phyloP scores from a whole-genome alignment of 2,888 invertebrate genomes.

The Caenorhabditis panamensis region DNA sequence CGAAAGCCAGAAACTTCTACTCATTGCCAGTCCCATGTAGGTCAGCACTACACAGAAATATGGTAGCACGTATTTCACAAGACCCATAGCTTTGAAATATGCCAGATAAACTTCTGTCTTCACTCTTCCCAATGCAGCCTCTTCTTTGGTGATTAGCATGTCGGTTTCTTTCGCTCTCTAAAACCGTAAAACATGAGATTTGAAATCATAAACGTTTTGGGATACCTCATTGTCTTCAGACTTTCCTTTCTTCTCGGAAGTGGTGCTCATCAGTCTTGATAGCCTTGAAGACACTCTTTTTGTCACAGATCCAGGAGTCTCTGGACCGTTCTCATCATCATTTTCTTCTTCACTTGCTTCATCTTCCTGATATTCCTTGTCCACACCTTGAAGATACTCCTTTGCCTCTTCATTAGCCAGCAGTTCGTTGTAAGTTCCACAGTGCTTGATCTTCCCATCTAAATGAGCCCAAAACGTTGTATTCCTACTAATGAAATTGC shows the following conservation, averaged over 20 bases:
- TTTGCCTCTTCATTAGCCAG: constrained; percentile 61
- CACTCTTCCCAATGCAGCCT: constrained; percentile 77
- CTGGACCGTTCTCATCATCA: constrained; percentile 30
- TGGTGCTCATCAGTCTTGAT: constrained; percentile 23
- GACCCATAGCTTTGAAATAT: constrained; percentile 78
- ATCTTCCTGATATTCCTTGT: constrained; percentile 32
- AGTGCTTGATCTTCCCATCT: constrained; percentile 70
- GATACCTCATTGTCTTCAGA: constrained; percentile 32
- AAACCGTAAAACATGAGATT: too few species aligned
- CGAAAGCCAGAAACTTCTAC: constrained; percentile 78
- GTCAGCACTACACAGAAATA: constrained; percentile 53
- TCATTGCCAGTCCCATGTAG: constrained; percentile 72
- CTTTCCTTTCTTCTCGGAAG: constrained; percentile 34
- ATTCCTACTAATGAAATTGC: too few species aligned
- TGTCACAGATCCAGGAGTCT: constrained; percentile 19
- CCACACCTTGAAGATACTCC: constrained; percentile 65
- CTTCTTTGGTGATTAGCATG: constrained; percentile 74
- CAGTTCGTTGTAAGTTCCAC: constrained; percentile 68
- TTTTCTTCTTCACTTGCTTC: constrained; percentile 49
- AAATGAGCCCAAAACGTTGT: background rate
- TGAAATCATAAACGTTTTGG: too few species aligned
- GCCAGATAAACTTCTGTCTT: constrained; percentile 74
- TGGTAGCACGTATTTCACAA: constrained; percentile 69
- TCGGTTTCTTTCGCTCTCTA: constrained; percentile 25
- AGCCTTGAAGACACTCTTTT: constrained; percentile 16